Evolutionary conservation across 2,888 invertebrate species (phyloP).

Genomic region (Neocrepidodera transversa): DNA sequence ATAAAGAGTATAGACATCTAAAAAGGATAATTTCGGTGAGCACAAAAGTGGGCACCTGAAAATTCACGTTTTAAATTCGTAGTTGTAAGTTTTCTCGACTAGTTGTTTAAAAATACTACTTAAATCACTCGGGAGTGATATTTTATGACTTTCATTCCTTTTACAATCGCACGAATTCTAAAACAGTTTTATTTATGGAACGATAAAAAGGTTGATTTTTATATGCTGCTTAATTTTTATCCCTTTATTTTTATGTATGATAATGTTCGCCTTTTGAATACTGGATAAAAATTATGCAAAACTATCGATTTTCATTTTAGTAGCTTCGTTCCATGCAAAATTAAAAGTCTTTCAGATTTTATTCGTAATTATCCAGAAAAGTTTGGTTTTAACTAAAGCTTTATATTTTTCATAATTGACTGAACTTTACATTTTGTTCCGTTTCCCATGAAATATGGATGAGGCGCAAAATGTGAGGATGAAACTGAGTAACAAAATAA

Average conservation of each 20-base stretch:
- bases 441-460: slow-evolving; percentile 9
- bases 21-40: too few species aligned
- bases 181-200: too few species aligned
- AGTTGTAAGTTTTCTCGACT: too few species aligned
- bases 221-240: not conserved
- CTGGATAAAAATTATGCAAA: not conserved
- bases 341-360: not conserved
- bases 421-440: slow-evolving; percentile 4
- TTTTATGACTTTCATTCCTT: too few species aligned
- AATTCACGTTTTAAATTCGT: too few species aligned
- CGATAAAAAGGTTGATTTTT: too few species aligned
- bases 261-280: not conserved
- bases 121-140: too few species aligned
- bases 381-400: not conserved
- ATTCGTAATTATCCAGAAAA: not conserved
- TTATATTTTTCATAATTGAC: slow-evolving; percentile 16
- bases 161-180: too few species aligned
- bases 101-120: too few species aligned
- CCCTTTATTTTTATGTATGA: not conserved
- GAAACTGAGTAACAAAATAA: slow-evolving; percentile 3
- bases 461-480: slow-evolving; percentile 7
- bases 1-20: too few species aligned
- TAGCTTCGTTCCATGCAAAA: not conserved
- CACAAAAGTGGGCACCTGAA: too few species aligned
- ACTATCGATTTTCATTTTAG: not conserved